Evolutionary conservation across 2,113 vertebrate genomes (phyloP).

Genomic region (Taxidea taxus): DNA sequence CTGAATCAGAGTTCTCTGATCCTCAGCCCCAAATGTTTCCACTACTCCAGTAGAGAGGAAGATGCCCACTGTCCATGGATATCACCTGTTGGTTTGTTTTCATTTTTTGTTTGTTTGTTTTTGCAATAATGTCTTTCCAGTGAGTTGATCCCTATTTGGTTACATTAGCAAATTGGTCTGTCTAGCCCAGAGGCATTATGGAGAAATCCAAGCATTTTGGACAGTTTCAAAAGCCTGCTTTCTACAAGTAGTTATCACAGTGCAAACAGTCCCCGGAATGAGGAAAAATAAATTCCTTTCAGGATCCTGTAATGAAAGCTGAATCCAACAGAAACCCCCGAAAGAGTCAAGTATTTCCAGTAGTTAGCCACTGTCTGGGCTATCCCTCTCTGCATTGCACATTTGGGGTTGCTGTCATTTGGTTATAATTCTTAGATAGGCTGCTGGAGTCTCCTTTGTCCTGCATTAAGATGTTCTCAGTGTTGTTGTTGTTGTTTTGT

Average conservation of each 20-base stretch:
- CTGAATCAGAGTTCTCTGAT: background rate
- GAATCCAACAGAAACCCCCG: background rate
- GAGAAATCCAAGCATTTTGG: background rate
- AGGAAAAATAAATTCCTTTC: background rate
- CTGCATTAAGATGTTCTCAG: background rate
- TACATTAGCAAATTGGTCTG: background rate
- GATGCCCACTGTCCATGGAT: accelerated
- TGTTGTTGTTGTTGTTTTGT: background rate
- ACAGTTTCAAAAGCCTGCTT: background rate
- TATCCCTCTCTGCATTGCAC: background rate
- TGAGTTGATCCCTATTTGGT: background rate
- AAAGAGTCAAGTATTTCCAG: background rate
- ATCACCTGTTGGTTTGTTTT: background rate
- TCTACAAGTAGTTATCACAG: background rate
- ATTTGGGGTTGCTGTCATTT: background rate
- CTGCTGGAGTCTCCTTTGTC: background rate
- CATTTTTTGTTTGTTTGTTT: background rate
- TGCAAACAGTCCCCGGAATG: background rate
- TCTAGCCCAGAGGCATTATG: background rate
- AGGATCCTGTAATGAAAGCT: background rate
- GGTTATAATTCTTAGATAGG: background rate
- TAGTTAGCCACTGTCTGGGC: background rate
- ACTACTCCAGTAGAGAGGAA: background rate
- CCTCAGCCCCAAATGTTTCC: background rate
- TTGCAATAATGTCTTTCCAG: background rate